Percentiles rank a stretch among this genome's conserved stretches.
phyloP scores from a whole-genome alignment of 2,113 vertebrate genomes.

The Ochotona curzoniae region DNA sequence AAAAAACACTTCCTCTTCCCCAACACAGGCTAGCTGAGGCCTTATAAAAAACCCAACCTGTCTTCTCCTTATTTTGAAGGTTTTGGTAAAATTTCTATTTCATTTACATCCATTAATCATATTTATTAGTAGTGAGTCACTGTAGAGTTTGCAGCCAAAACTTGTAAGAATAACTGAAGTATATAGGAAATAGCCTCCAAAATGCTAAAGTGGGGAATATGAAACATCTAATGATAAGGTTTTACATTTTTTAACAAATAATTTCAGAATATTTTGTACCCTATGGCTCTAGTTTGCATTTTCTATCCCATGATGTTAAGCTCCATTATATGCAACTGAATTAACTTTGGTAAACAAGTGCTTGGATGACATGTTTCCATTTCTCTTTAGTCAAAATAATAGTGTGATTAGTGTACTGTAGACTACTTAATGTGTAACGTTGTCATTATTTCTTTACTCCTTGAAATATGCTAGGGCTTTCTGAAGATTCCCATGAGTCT shows the following conservation, averaged over 20 bases:
- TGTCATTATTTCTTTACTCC: slow-evolving; percentile 35
- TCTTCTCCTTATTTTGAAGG: not conserved
- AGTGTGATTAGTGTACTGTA: slow-evolving; percentile 27
- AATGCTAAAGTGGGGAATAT: not conserved
- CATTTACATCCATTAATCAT: not conserved
- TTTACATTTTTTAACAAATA: not conserved
- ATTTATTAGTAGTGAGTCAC: slow-evolving; percentile 47
- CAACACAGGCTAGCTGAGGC: not conserved
- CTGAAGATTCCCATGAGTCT: slow-evolving; percentile 45
- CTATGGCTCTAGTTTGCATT: not conserved
- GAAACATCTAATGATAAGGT: slow-evolving; percentile 17
- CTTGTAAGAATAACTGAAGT: not conserved
- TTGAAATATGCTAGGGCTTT: slow-evolving; percentile 39
- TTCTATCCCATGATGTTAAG: slow-evolving; percentile 15
- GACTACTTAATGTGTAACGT: slow-evolving; percentile 37
- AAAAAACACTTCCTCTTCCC: slow-evolving; percentile 1
- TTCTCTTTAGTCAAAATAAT: slow-evolving; percentile 45
- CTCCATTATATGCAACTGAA: slow-evolving; percentile 53
- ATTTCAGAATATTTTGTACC: slow-evolving; percentile 43
- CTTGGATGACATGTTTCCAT: slow-evolving; percentile 54
- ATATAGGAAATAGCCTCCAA: not conserved
- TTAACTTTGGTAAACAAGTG: slow-evolving; percentile 59
- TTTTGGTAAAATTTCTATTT: slow-evolving; percentile 48
- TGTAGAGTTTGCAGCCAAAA: slow-evolving; percentile 18
- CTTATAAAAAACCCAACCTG: not conserved